Conservation (phyloP, 2,888 invertebrate genomes). For the Bombyx huttoni region DNA sequence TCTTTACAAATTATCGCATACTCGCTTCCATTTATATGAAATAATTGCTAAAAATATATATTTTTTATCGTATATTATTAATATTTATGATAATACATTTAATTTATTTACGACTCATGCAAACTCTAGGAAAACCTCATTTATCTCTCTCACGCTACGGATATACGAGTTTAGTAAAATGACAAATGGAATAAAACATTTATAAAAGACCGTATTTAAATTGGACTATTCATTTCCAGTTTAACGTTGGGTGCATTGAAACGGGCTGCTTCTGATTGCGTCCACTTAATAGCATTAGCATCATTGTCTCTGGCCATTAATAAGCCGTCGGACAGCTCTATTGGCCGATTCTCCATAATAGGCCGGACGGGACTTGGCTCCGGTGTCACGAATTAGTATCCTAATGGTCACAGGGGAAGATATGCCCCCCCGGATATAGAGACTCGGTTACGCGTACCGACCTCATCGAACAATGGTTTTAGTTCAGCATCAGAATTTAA, state of each 20-base stretch:
- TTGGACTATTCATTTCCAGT: slow-evolving; percentile 13
- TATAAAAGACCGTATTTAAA: slow-evolving; percentile 2
- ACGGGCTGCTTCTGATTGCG: slow-evolving; percentile 33
- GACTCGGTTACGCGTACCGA: slow-evolving; percentile 12
- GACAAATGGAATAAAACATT: not conserved
- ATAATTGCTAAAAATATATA: too few species aligned
- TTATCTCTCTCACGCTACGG: too few species aligned
- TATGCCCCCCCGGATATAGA: slow-evolving; percentile 18
- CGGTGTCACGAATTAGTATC: slow-evolving; percentile 57
- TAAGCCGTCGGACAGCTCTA: slow-evolving; percentile 60
- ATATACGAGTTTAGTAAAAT: not conserved
- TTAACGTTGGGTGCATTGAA: slow-evolving; percentile 30
- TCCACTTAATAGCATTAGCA: slow-evolving; percentile 62
- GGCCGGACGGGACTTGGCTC: slow-evolving; percentile 34
- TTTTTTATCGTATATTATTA: too few species aligned
- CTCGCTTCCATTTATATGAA: too few species aligned
- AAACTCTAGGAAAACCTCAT: too few species aligned
- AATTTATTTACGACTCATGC: too few species aligned
- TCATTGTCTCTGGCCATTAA: slow-evolving; percentile 64
- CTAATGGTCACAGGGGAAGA: slow-evolving; percentile 19
- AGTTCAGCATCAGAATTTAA: slow-evolving; percentile 13
- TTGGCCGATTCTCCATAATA: slow-evolving; percentile 50
- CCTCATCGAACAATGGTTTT: slow-evolving; percentile 16
- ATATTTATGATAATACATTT: too few species aligned
- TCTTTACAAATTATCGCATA: not conserved